Evolutionary conservation across 2,888 invertebrate species (phyloP), one percentile per base, ranked within the genome.

Genomic region (Sicus ferrugineus): DNA sequence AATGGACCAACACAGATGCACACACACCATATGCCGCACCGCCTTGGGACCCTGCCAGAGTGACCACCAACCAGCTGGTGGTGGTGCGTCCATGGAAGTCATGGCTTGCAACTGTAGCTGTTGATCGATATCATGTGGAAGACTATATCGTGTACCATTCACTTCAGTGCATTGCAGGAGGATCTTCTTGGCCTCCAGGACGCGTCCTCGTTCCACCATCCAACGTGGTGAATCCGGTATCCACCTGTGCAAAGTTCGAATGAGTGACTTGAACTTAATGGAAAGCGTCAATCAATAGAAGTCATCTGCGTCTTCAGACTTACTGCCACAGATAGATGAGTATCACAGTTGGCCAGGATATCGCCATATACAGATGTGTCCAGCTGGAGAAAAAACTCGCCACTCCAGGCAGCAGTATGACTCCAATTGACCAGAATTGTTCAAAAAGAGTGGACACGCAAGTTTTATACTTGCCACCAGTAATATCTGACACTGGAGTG

Each of bases 181-280:
- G 23, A 87, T 85, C 59, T 78, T 75, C 74, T 85, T 85, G 4
- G 86, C 86, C 48, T 85, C 85, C 71, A 81, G 79, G 9, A 85
- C 81, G 34, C 84, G 80, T 1, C 85, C 86, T 26, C 83, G 83
- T 21, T 80, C 79, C n/a, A 87, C 81, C 76, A 86, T 81, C 87
- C 87, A 87, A 56, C 86, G 81, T 5, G 87, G 87, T 2, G 86
- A 86, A 73, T 87, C 86, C 2, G 87, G 87, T 69, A 87, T 85
- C 84, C 84, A 86, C 76, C 84, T 85, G 50, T 0, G n/a, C n/a
- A n/a, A n/a, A n/a, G n/a, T 16, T 3, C 31, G 34, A 34, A 7
- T 16, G 14, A 42, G 2, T 4, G 16, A 46, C 9, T 48, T 16
- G n/a, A 30, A 21, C n/a, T n/a, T 30, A 14, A n/a, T 31, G 21